Conservation (phyloP, 2,888 invertebrate species). For the Salpingus planirostris region DNA sequence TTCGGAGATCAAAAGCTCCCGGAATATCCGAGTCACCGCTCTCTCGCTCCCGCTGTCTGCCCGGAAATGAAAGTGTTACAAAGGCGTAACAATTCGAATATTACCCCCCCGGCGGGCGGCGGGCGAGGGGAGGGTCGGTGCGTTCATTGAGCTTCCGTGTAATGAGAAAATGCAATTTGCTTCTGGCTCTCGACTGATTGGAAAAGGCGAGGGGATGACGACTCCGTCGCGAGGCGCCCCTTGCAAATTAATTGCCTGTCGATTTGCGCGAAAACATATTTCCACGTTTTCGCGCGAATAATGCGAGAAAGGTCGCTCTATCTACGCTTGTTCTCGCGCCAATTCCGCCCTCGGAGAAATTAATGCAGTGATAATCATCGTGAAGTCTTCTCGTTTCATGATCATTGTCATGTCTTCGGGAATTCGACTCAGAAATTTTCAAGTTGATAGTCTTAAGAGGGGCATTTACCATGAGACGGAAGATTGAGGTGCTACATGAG, state of each 20-base stretch:
- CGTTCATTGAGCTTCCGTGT: constrained; percentile 22
- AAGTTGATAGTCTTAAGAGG: too few relatives aligned
- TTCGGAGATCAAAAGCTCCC: constrained; percentile 25
- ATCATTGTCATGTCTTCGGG: too few relatives aligned
- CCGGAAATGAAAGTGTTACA: constrained; percentile 36
- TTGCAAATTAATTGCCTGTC: constrained; percentile 13
- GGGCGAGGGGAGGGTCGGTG: too few relatives aligned
- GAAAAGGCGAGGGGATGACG: constrained; percentile 4
- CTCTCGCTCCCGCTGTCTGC: constrained; percentile 13
- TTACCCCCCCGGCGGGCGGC: constrained; percentile 20
- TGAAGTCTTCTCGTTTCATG: too few relatives aligned
- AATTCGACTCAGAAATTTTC: too few relatives aligned
- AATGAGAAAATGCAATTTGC: constrained; percentile 36
- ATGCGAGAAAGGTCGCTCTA: too few relatives aligned
- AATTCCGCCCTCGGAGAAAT: too few relatives aligned
- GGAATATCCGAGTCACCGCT: constrained; percentile 24
- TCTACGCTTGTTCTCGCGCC: too few relatives aligned
- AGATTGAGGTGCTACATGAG: too few relatives aligned
- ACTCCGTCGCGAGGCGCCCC: constrained; percentile 7
- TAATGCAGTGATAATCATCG: too few relatives aligned
- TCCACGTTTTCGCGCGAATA: not conserved
- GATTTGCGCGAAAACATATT: constrained; percentile 1
- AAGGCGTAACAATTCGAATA: constrained; percentile 29
- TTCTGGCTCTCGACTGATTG: constrained; percentile 25
- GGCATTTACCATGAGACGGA: too few relatives aligned